These are phyloP conservation scores for Plagodis dolabraria DNA, from an alignment of 2,888 invertebrate genomes.

Conservation along the genomic window DNA sequence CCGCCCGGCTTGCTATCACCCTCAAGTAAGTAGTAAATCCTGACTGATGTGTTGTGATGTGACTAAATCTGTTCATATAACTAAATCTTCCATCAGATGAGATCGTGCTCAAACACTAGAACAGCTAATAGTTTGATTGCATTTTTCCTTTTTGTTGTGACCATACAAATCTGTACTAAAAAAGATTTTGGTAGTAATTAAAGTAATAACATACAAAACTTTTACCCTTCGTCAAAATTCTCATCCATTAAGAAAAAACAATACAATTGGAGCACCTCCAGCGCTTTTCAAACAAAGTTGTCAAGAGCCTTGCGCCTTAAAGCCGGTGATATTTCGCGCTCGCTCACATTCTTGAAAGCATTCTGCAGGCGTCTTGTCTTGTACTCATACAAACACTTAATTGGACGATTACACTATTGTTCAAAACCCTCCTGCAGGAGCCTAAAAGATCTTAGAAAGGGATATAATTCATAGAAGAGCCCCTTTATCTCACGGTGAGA, in stretches of 20 bases:
- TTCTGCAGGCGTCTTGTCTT: slow-evolving; percentile 43
- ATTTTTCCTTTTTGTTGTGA: too few relatives aligned
- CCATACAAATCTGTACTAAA: too few relatives aligned
- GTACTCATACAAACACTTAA: slow-evolving; percentile 76
- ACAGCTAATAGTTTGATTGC: too few relatives aligned
- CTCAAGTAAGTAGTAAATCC: too few relatives aligned
- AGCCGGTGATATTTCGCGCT: slow-evolving; percentile 13
- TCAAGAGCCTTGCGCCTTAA: slow-evolving; percentile 9
- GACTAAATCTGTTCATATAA: too few relatives aligned
- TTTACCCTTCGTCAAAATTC: background rate
- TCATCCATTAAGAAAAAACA: slow-evolving; percentile 1
- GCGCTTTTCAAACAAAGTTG: slow-evolving; percentile 3
- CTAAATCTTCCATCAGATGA: too few relatives aligned
- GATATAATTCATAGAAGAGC: slow-evolving; percentile 77
- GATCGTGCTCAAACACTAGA: too few relatives aligned
- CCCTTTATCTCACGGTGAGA: slow-evolving; percentile 74
- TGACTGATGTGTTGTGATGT: too few relatives aligned
- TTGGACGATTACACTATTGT: slow-evolving; percentile 83
- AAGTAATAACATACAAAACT: too few relatives aligned
- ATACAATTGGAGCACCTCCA: slow-evolving; percentile 2
- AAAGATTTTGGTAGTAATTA: too few relatives aligned
- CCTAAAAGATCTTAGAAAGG: slow-evolving; percentile 57
- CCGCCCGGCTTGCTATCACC: too few relatives aligned
- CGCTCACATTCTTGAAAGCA: slow-evolving; percentile 50
- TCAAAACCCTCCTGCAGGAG: slow-evolving; percentile 58